Conservation (phyloP, 2,888 invertebrate species). For the Caenorhabditis sulstoni region DNA sequence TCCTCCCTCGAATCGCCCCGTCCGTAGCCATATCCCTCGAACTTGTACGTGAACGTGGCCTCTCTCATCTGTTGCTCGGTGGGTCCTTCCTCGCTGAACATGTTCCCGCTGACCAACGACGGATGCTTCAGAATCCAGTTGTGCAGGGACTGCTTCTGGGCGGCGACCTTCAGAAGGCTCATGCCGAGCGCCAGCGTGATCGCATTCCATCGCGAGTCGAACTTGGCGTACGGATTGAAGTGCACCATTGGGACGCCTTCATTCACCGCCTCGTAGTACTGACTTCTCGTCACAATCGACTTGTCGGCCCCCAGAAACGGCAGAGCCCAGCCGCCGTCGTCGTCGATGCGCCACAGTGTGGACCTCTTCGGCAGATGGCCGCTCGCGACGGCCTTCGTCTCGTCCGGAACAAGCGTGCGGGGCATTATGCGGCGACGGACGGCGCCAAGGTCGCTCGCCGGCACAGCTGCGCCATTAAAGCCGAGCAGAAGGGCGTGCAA, state of each 20-base stretch:
- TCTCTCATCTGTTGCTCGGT: conserved; percentile 81
- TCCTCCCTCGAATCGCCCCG: conserved; percentile 82
- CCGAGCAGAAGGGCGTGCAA: conserved; percentile 21
- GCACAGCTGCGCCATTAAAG: conserved; percentile 38
- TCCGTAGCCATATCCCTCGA: conserved; percentile 90
- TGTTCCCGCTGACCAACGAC: conserved; percentile 86
- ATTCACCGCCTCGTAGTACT: conserved; percentile 86
- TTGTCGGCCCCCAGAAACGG: conserved; percentile 85
- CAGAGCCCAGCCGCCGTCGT: conserved; percentile 84
- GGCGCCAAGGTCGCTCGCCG: conserved; percentile 25
- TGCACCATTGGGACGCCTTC: conserved; percentile 86
- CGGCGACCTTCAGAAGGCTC: conserved; percentile 83
- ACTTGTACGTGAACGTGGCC: conserved; percentile 85
- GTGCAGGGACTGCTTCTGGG: conserved; percentile 85
- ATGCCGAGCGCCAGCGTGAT: conserved; percentile 81
- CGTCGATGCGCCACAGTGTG: conserved; percentile 74
- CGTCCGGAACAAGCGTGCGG: conserved; percentile 42
- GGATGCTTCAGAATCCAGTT: conserved; percentile 86
- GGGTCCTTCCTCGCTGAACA: conserved; percentile 84
- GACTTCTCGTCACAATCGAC: conserved; percentile 85
- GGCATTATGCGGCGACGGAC: conserved; percentile 71
- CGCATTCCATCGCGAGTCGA: conserved; percentile 84
- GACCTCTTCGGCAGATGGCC: conserved; percentile 45
- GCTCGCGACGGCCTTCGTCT: too few relatives aligned
- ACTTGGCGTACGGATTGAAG: conserved; percentile 85